Conservation (phyloP, 2,113 vertebrate genomes). For the Seriola dumerili region DNA sequence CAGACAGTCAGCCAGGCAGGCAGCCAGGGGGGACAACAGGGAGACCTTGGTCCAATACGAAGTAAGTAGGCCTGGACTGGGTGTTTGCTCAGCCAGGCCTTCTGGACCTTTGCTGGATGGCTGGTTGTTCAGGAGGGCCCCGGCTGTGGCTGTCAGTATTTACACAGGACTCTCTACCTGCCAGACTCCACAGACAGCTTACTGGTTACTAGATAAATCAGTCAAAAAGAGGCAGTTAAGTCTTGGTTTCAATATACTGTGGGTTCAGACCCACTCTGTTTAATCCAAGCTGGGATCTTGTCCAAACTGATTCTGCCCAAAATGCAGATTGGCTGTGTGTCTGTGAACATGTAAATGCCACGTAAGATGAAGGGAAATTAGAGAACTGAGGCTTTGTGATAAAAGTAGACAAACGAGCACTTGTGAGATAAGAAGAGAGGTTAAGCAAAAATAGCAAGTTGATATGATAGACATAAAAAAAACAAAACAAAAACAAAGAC, state of each 20-base stretch:
- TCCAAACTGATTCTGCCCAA: neutral
- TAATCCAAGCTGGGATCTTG: slow-evolving; percentile 11
- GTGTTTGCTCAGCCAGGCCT: slow-evolving; percentile 38
- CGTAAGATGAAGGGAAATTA: neutral
- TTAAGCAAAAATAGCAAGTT: neutral
- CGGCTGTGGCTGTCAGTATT: slow-evolving; percentile 58
- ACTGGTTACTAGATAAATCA: slow-evolving; percentile 43
- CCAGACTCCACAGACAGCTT: slow-evolving; percentile 26
- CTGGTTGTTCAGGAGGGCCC: slow-evolving; percentile 31
- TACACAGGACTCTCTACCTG: slow-evolving; percentile 34
- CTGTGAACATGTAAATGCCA: neutral
- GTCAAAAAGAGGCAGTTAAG: slow-evolving; percentile 14
- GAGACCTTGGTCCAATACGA: slow-evolving; percentile 43
- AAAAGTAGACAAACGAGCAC: neutral
- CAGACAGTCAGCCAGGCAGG: slow-evolving; percentile 54
- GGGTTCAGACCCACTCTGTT: neutral
- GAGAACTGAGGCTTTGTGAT: neutral
- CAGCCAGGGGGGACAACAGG: slow-evolving; percentile 31
- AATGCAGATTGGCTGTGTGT: neutral
- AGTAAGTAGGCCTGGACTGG: slow-evolving; percentile 42
- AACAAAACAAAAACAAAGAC: neutral
- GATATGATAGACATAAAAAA: neutral
- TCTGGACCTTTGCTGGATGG: slow-evolving; percentile 42
- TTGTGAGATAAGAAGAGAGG: neutral
- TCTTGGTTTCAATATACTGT: neutral